Conservation (phyloP, 2,888 invertebrate species). For the Pharmacophagus antenor region DNA sequence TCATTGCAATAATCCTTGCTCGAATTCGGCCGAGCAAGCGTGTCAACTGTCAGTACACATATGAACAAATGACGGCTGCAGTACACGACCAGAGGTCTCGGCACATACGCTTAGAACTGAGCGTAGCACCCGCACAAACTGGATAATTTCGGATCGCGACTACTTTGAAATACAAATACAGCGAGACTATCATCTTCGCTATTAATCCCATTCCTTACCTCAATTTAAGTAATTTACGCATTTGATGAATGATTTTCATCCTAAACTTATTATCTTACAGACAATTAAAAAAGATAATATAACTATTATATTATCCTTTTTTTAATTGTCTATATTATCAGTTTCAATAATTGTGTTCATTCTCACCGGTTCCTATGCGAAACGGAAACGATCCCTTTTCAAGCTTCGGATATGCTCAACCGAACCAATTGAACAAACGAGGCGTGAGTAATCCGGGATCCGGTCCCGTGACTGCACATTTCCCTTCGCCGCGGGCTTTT, state of each 20-base stretch:
- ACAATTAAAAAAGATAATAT: background rate
- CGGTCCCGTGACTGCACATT: slow-evolving; percentile 63
- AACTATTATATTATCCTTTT: too few species aligned
- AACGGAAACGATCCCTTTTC: slow-evolving; percentile 65
- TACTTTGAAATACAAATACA: slow-evolving; percentile 18
- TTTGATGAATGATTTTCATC: too few species aligned
- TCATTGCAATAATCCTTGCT: slow-evolving; percentile 58
- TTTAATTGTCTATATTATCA: background rate
- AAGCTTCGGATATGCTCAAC: slow-evolving; percentile 60
- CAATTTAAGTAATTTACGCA: too few species aligned
- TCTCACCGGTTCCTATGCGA: slow-evolving; percentile 58
- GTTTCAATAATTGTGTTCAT: background rate
- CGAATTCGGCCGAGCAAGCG: slow-evolving; percentile 48
- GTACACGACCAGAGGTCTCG: background rate
- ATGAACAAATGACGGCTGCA: slow-evolving; percentile 8
- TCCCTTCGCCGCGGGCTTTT: slow-evolving; percentile 42
- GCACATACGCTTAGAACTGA: background rate
- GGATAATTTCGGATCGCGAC: slow-evolving; percentile 12
- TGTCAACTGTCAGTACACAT: slow-evolving; percentile 37
- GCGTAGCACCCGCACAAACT: slow-evolving; percentile 5
- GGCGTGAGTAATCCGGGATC: slow-evolving; percentile 67
- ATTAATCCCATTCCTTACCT: slow-evolving; percentile 5
- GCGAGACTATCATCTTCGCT: background rate
- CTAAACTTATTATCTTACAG: too few species aligned
- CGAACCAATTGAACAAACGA: slow-evolving; percentile 71